phyloP scores from a whole-genome alignment of 2,113 vertebrate species.

The Cairina moschata region DNA sequence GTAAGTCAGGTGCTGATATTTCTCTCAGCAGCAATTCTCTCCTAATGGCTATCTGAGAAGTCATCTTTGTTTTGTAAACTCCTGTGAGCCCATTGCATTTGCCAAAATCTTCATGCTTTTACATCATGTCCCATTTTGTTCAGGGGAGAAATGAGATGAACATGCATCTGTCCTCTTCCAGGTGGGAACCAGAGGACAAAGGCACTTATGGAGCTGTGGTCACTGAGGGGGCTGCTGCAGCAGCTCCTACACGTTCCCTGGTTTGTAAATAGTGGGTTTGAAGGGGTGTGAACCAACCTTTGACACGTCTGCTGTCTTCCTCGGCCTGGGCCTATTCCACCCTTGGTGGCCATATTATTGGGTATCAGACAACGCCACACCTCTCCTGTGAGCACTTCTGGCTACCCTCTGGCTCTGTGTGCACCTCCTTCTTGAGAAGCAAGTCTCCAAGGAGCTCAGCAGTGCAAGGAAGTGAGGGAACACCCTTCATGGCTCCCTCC shows the following conservation, averaged over 20 bases:
- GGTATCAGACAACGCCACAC: background rate
- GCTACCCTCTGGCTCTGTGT: background rate
- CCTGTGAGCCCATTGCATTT: background rate
- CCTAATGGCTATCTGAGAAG: background rate
- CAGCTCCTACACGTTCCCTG: background rate
- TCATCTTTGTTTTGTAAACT: background rate
- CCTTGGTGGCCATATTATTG: rapidly evolving
- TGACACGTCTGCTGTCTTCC: background rate
- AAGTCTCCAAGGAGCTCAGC: background rate
- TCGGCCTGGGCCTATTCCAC: background rate
- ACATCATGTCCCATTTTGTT: background rate
- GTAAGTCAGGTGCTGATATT: background rate
- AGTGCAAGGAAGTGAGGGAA: background rate
- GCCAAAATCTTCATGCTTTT: background rate
- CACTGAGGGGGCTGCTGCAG: background rate
- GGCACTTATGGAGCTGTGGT: background rate
- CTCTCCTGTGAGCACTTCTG: background rate
- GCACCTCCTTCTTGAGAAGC: background rate
- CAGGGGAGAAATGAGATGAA: background rate
- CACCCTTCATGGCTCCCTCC: background rate
- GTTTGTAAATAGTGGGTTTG: background rate
- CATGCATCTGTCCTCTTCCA: background rate
- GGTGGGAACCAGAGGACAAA: background rate
- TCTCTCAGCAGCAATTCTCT: background rate
- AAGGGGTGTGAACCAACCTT: background rate